Conservation (phyloP, 2,888 invertebrate species). For the Caenorhabditis wallacei region DNA sequence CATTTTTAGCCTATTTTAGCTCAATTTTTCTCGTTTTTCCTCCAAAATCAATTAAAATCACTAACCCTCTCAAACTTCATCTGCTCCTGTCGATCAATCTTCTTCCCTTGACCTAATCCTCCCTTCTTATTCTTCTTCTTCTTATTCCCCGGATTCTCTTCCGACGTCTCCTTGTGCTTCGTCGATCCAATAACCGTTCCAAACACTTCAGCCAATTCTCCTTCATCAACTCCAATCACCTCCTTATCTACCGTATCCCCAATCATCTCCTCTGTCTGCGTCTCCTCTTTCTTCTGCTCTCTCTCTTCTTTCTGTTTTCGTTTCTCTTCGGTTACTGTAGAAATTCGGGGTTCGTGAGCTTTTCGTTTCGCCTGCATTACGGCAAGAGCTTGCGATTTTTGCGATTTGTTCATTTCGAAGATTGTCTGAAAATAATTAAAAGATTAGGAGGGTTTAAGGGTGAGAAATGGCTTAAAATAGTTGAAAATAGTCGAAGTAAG, state of each 20-base stretch:
- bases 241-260: slow-evolving; percentile 11
- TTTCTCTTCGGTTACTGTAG: slow-evolving; percentile 66
- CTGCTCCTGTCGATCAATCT: slow-evolving; percentile 62
- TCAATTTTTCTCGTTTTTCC: no score
- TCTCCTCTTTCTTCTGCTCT: slow-evolving; percentile 29
- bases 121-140: slow-evolving; percentile 27
- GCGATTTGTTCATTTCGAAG: slow-evolving; percentile 92
- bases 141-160: slow-evolving; percentile 55
- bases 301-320: slow-evolving; percentile 46
- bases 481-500: no score
- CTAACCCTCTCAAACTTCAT: slow-evolving; percentile 63
- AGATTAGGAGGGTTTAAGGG: no score
- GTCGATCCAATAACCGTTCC: slow-evolving; percentile 66
- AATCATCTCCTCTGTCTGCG: slow-evolving; percentile 7
- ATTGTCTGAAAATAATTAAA: slow-evolving; percentile 91
- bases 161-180: slow-evolving; percentile 59
- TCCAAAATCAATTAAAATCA: no score
- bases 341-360: slow-evolving; percentile 84
- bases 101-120: slow-evolving; percentile 39
- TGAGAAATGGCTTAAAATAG: not conserved
- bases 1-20: not conserved
- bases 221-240: slow-evolving; percentile 17
- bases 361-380: slow-evolving; percentile 92
- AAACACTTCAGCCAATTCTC: slow-evolving; percentile 71
- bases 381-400: slow-evolving; percentile 88